These are phyloP conservation scores for Takifugu rubripes DNA, from an alignment of 2,797 vertebrate species.

Conservation along the genomic window DNA sequence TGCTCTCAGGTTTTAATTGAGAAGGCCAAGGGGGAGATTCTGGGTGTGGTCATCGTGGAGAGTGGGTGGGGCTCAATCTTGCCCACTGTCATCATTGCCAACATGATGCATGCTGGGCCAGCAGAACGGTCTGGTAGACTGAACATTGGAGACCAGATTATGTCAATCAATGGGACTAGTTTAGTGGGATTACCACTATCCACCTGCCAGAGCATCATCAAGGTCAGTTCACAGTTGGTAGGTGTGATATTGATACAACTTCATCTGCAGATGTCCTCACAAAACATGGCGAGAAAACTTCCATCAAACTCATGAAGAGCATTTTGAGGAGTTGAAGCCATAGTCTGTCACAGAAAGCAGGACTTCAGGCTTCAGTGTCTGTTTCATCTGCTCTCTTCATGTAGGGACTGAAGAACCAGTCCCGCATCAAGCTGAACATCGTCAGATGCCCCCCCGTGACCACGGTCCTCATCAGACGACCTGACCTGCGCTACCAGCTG, in stretches of 20 bases:
- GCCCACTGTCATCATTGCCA: constrained; percentile 95
- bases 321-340: too few species aligned
- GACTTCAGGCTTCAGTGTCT: background rate
- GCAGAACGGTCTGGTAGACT: constrained; percentile 91
- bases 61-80: constrained; percentile 98
- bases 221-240: constrained; percentile 71
- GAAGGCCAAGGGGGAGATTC: constrained; percentile 93
- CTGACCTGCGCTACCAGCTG: constrained; percentile 92
- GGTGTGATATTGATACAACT: too few species aligned
- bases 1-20: constrained; percentile 86
- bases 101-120: constrained; percentile 96
- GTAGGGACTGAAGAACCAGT: constrained; percentile 93
- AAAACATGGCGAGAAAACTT: too few species aligned
- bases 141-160: constrained; percentile 96
- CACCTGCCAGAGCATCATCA: constrained; percentile 97
- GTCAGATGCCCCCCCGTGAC: constrained; percentile 96
- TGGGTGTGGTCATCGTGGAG: constrained; percentile 94
- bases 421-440: constrained; percentile 90
- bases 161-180: constrained; percentile 98
- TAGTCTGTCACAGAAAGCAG: too few species aligned
- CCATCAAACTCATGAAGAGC: too few species aligned
- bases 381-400: background rate
- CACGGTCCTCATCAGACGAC: constrained; percentile 92
- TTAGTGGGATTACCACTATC: constrained; percentile 93
- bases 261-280: too few species aligned